Evolutionary conservation across 2,113 vertebrate genomes (phyloP), one percentile per base, ranked within the genome.

Genomic region (Lipotes vexillifer): DNA sequence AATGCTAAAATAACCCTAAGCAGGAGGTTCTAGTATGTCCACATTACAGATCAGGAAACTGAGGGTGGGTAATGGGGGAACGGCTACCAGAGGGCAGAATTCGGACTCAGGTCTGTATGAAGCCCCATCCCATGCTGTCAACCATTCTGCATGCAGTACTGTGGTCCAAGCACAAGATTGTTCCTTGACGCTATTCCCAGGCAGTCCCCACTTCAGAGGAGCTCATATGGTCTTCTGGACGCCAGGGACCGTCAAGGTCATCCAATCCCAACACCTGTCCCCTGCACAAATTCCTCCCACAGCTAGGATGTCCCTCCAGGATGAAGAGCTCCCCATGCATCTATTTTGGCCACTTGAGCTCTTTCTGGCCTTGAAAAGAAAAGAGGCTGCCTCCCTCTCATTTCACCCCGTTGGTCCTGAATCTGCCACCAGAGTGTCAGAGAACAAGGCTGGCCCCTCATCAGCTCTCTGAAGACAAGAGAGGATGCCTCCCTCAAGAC

Each of bases 81-180:
- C 14, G 1, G 55, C 31, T 27, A 36, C 20, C 61, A 27, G 59
- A 12, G 25, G 44, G 46, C 25, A 84, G 69, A 20, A 46, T 55
- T 89, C 72, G 17, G 71, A 92, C 68, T 74, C 59, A 3, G 41
- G 55, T 55, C 78, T 92, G 46, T 14, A 10, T 4, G 44, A 65
- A 74, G 17, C 31, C 8, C 61, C 36, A 5, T 11, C 29, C 59
- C 6, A 5, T 1, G 8, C 9, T 46, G 29, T 27, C 72, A 63
- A 33, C 10, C 7, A 3, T 57, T 66, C 55, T n/a, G 31, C 49
- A 78, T 78, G 33, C 9, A 57, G 6, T 33, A 8, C 55, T n/a
- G 49, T 2, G 8, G 14, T 6, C 65, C 63, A 0, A 66, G 49
- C 61, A 55, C 25, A 18, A 44, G 12, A 7, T 12, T 3, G 0